Conservation (phyloP, 1,140 invertebrate species). For the Microplitis demolitor region DNA sequence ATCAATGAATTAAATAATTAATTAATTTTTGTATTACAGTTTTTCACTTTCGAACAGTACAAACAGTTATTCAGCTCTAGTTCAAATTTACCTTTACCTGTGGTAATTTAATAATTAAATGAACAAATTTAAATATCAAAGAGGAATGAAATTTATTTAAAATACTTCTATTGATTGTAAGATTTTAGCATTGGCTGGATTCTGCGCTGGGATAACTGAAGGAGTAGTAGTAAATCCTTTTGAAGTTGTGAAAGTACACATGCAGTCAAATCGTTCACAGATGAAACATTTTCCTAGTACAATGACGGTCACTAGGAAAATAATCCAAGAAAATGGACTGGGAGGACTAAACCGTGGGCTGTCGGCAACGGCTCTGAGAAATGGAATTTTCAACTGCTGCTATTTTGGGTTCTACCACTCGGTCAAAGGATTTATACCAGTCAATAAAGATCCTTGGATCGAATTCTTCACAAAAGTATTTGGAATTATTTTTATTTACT, state of each 20-base stretch:
- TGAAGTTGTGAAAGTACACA: constrained; percentile 90
- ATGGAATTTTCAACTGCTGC: constrained; percentile 89
- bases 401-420: constrained; percentile 96
- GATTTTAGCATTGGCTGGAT: constrained; percentile 85
- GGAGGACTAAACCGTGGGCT: constrained; percentile 87
- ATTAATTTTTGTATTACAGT: constrained; percentile 61
- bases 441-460: constrained; percentile 64
- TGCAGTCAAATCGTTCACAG: constrained; percentile 71
- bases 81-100: constrained; percentile 70
- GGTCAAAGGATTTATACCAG: constrained; percentile 77
- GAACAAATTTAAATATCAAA: constrained; percentile 18
- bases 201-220: constrained; percentile 86
- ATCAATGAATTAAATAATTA: constrained; percentile 9
- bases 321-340: constrained; percentile 73
- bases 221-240: constrained; percentile 91
- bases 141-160: neutral
- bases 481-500: constrained; percentile 37
- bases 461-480: constrained; percentile 54
- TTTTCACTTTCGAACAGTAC: constrained; percentile 92
- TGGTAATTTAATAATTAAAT: constrained; percentile 62
- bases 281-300: constrained; percentile 72
- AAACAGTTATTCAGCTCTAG: constrained; percentile 84
- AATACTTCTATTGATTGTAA: constrained; percentile 43
- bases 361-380: constrained; percentile 83
- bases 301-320: constrained; percentile 77